Evolutionary conservation across 2,888 invertebrate species (phyloP).

Genomic region (Drosophila ezoana): DNA sequence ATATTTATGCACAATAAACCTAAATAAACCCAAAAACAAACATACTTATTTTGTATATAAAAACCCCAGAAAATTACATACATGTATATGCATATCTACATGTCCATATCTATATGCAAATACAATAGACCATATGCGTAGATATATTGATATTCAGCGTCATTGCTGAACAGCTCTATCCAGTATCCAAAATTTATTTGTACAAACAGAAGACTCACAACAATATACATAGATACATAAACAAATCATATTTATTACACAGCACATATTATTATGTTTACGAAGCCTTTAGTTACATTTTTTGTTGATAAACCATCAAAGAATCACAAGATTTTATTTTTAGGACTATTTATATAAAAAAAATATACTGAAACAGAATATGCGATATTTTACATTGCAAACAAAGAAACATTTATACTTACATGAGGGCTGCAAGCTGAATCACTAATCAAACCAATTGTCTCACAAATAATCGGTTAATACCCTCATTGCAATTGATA

Average conservation of each 20-base stretch:
- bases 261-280: not conserved
- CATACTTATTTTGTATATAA: conserved; percentile 46
- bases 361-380: not conserved
- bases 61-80: conserved; percentile 18
- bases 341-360: too few species aligned
- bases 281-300: not conserved
- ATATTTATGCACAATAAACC: conserved; percentile 79
- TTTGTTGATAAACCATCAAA: not conserved
- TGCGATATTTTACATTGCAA: too few species aligned
- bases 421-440: too few species aligned
- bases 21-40: conserved; percentile 63
- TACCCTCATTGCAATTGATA: too few species aligned
- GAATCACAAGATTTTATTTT: too few species aligned
- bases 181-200: not conserved
- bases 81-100: conserved; percentile 11
- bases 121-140: conserved; percentile 4
- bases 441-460: too few species aligned
- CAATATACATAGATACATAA: not conserved
- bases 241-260: not conserved
- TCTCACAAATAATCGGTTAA: too few species aligned
- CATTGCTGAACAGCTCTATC: conserved; percentile 1
- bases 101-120: conserved; percentile 26
- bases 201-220: not conserved
- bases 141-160: not conserved
- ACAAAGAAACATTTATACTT: too few species aligned